Evolutionary conservation across 2,888 invertebrate genomes (phyloP), one percentile per base, ranked within the genome.

Genomic region (Sarcophaga caerulescens): DNA sequence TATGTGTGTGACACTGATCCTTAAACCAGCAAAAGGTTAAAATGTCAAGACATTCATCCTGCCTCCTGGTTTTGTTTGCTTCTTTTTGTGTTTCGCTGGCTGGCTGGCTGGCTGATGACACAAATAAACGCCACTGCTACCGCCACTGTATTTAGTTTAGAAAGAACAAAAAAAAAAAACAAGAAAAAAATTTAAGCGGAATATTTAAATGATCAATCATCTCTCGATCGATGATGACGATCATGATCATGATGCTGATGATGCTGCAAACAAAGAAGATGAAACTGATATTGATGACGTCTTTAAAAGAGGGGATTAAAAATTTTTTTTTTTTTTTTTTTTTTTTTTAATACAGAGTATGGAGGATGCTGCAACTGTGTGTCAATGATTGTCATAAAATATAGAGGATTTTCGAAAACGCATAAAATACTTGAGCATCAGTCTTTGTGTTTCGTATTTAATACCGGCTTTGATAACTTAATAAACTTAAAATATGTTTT

Each of bases 1-100:
- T 71, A 47, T 3, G 17, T 70, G n/a, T 84, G 75, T 84, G 86
- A 84, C 84, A 81, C 59, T 86, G 84, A 84, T 86, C 86, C 81
- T 83, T 73, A 63, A 69, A 25, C 77, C 77, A 63, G 25, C 62
- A 25, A 86, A 86, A 86, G 86, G 86, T 86, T 84, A 78, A 84
- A 84, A 86, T 86, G 86, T 84, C 86, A 78, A 86, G 47, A 70
- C 65, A 81, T 65, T 68, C 47, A 80, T 85, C 62, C 68, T 66
- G 79, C 35, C 70, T 52, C 52, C 17, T 52, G 35, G 77, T 80
- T 17, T 35, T 19, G 11, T 10, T 44, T n/a, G 45, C n/a, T n/a
- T n/a, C n/a, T 68, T 68, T 10, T 35, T 25, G 10, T 63, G 14
- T 12, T 63, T 12, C 5, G n/a, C 2, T 35, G 35, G 35, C 35